Evolutionary conservation across 2,113 vertebrate genomes (phyloP), one percentile per base, ranked within the genome.

Genomic region (Catharus bicknelli): DNA sequence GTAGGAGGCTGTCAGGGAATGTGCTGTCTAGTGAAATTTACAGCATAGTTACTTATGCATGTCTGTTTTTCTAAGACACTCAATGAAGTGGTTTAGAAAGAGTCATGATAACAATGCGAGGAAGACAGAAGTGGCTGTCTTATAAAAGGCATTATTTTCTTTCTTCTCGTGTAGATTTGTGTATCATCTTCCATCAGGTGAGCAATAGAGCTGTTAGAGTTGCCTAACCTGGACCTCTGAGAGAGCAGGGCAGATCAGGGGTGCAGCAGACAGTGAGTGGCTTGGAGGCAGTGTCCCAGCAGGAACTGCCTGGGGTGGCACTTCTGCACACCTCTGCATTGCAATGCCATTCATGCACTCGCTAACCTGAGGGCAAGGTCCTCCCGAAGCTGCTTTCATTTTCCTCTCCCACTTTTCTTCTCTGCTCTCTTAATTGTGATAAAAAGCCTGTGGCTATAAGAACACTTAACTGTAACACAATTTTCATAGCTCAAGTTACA

Each of bases 401-500:
- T 69, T 68, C 85, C 78, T 69, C 30, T 43, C 61, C 57, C 32
- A 16, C 59, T 66, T 67, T 82, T 53, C 29, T 78, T 75, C 34
- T 32, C 51, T 69, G 32, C 36, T 63, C 25, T 94, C 79, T 62
- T 90, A 95, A 73, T 74, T 96, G 90, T 80, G 85, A 95, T 84
- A 83, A 91, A 95, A 93, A 94, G 54, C 73, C 86, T 40, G 69
- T 87, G 73, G 74, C 92, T 91, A 95, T 96, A 87, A 97, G 86
- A 94, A 92, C 66, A 78, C 83, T 96, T 92, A 94, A 86, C 85
- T 85, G 70, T 57, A 89, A 90, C 76, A 78, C 66, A 94, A 89
- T 95, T 96, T 97, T 97, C 94, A 59, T 83, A 88, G 93, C 91
- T 97, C 94, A 59, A 50, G 74, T 97, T 96, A 94, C 95, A 48